Evolutionary conservation across 2,113 vertebrate genomes (phyloP), one percentile per base, ranked within the genome.

Genomic region (Ibidorhyncha struthersii): DNA sequence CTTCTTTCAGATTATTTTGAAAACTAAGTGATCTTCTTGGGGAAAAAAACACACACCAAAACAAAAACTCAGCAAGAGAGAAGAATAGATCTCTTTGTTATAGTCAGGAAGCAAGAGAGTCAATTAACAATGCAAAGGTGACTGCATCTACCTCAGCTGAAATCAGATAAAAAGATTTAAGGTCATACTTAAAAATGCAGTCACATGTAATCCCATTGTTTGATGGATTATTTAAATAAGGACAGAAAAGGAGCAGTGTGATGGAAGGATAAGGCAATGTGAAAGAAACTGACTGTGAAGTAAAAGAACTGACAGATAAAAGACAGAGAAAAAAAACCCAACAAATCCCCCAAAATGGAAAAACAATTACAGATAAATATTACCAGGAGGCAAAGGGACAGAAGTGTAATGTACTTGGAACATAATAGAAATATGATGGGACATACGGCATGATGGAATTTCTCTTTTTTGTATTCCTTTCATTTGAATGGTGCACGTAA

Each of bases 201-300:
- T 82, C 74, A 47, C 12, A 56, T 27, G 7, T 72, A 71, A 90
- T 70, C 43, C 2, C 41, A 50, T 40, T 45, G 15, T 88, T 92
- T 92, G 73, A 94, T 53, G 86, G 20, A 80, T 66, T 95, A 89
- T 95, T 93, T 90, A 94, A 96, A 91, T 66, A 11, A 82, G 17
- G 19, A 96, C 58, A 88, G 62, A 74, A 96, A 91, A 93, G 26
- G 23, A 76, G 27, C 5, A 84, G 71, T 82, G 13, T 32, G 12
- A 72, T 30, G 12, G 55, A 71, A 86, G 40, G 25, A 95, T 59
- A 93, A 95, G 59, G 74, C 15, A 82, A 73, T 38, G 13, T 49
- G 50, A 89, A 74, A 62, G 47, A 93, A 72, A 65, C 12, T 14
- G 56, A 40, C 10, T 41, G 36, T 53, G 53, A 88, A 82, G 43